Evolutionary conservation across 2,888 invertebrate genomes (phyloP), one percentile per base, ranked within the genome.

Genomic region (Chouioia cunea): DNA sequence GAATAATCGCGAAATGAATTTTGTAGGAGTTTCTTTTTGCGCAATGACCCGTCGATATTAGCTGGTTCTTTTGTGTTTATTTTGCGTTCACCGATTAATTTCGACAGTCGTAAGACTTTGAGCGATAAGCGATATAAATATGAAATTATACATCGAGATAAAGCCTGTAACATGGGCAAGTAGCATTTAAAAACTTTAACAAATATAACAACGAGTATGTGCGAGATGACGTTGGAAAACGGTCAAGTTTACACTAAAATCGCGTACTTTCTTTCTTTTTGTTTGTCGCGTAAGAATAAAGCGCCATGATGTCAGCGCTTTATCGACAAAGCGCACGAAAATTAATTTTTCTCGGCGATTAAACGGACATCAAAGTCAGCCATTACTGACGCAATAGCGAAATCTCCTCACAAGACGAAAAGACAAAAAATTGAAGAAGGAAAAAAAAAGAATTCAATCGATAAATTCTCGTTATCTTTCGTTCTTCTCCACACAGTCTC

Each of bases 381-480:
- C 36, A 1, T 36, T 36, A 36, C 36, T 36, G 36, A 36, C 36
- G 36, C 36, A 36, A 36, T 36, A 1, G 12, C 6, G 36, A 36
- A 36, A 36, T 36, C 36, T 36, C 36, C 12, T 36, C 36, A 12
- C 36, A 12, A 36, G 36, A 12, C 36, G 36, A 36, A 36, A 6
- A 12, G 10, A 36, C 36, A 36, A 12, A 10, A 36, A 36, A 36
- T n/a, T n/a, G n/a, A 12, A 36, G 12, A 47, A 36, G 46, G 53
- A 18, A 12, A 52, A 22, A 20, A 48, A 48, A 23, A 56, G 54
- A 59, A 50, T 53, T 56, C 56, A 43, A 56, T 62, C 62, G 56
- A 68, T 68, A 62, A 67, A 68, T 62, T 56, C 50, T 62, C 62
- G 48, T 36, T 65, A 65, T 62, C 68, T 67, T 15, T 43, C 46